Evolutionary conservation across 2,888 invertebrate species (phyloP).

Genomic region (Gibbula magus): DNA sequence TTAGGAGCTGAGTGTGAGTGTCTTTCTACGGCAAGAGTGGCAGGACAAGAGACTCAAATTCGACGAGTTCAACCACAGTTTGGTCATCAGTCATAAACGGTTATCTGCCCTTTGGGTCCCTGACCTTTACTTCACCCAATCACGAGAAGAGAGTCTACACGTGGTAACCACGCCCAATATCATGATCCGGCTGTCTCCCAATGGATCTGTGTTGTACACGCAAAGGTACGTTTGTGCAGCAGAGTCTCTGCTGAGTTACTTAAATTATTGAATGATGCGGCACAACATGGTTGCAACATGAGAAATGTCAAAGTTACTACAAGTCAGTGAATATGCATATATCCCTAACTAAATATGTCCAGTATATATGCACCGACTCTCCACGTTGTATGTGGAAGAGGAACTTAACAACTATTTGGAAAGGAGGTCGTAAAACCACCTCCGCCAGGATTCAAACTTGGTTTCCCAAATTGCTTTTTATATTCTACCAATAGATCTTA

Average conservation of each 20-base stretch:
- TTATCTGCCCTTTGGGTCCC: conserved; percentile 25
- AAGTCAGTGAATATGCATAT: no score
- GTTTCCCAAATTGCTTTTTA: no score
- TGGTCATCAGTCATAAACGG: conserved; percentile 26
- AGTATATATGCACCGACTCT: no score
- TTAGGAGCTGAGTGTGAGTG: conserved; percentile 35
- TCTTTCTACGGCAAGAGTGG: conserved; percentile 37
- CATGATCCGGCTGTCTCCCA: conserved; percentile 40
- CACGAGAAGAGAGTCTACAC: conserved; percentile 18
- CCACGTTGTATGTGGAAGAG: no score
- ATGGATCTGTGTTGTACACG: conserved; percentile 43
- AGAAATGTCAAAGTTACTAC: no score
- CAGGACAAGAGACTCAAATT: conserved; percentile 27
- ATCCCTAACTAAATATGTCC: no score
- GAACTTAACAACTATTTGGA: no score
- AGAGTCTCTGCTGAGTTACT: background rate
- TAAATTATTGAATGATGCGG: no score
- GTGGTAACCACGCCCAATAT: conserved; percentile 18
- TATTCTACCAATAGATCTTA: no score
- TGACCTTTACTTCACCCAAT: conserved; percentile 22
- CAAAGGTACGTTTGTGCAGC: conserved; percentile 37
- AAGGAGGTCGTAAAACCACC: no score
- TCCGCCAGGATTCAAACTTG: no score
- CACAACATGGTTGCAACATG: no score
- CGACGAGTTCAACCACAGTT: conserved; percentile 44